A percentile compares a stretch with the other conserved stretches of the same genome.
Conservation (phyloP, 2,888 invertebrate genomes). For the Tortrix viridana region DNA sequence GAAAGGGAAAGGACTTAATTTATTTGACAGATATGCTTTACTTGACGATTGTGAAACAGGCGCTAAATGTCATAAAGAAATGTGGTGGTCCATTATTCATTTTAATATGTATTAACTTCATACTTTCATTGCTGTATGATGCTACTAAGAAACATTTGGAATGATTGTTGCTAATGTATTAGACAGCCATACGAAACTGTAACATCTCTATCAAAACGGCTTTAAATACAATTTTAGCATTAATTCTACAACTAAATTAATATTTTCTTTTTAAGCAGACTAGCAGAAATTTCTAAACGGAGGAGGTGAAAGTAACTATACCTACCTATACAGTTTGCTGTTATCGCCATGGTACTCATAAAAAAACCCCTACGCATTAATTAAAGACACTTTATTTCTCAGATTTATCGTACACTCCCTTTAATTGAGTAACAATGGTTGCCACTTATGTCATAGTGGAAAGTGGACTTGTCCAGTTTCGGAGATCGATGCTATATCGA, state of each 20-base stretch:
- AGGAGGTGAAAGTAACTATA: slow-evolving; percentile 29
- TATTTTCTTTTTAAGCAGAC: background rate
- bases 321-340: slow-evolving; percentile 4
- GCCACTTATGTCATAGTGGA: slow-evolving; percentile 71
- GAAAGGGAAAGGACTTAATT: too few relatives aligned
- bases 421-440: slow-evolving; percentile 57
- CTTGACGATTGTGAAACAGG: too few relatives aligned
- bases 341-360: slow-evolving; percentile 39
- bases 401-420: slow-evolving; percentile 50
- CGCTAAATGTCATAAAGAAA: slow-evolving; percentile 43
- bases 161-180: too few relatives aligned
- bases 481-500: slow-evolving; percentile 74
- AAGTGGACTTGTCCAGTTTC: slow-evolving; percentile 72
- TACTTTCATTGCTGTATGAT: background rate
- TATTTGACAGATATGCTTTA: too few relatives aligned
- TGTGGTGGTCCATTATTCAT: slow-evolving; percentile 38
- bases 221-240: too few relatives aligned
- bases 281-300: slow-evolving; percentile 8
- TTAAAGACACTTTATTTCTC: slow-evolving; percentile 66
- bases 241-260: too few relatives aligned
- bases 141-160: background rate
- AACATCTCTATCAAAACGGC: too few relatives aligned
- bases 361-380: slow-evolving; percentile 67
- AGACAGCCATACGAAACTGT: too few relatives aligned
- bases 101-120: background rate